These are phyloP conservation scores for Leptinotarsa peninsularis DNA, from an alignment of 2,888 invertebrate species.

Conservation along the genomic window DNA sequence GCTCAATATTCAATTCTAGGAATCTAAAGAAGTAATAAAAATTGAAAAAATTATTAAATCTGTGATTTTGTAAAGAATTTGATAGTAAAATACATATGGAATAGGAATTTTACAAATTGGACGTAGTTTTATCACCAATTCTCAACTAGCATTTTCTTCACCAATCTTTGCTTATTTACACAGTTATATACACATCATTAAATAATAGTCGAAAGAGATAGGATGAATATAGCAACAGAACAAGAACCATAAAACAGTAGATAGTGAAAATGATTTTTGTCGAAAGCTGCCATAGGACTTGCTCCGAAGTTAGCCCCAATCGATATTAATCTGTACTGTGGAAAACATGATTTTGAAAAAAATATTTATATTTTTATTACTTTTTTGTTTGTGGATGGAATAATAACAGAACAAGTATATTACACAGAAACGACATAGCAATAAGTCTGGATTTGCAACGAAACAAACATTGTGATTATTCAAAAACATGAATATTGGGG, in stretches of 20 bases:
- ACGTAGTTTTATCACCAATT: constrained; percentile 27
- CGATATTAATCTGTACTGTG: neutral
- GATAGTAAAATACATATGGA: constrained; percentile 3
- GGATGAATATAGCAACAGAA: constrained; percentile 25
- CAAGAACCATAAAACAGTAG: constrained; percentile 9
- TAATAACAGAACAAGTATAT: too few species aligned
- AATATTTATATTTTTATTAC: too few species aligned
- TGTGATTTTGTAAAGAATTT: neutral
- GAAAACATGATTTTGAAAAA: too few species aligned
- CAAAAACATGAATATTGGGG: neutral
- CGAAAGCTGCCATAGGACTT: constrained; percentile 21
- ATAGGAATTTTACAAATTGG: constrained; percentile 29
- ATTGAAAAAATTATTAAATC: neutral
- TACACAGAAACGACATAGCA: too few species aligned
- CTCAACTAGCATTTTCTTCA: constrained; percentile 19
- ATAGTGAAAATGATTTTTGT: constrained; percentile 13
- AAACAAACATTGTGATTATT: neutral
- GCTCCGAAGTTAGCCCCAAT: constrained; percentile 10
- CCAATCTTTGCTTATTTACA: constrained; percentile 43
- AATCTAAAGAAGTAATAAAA: too few species aligned
- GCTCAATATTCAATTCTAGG: too few species aligned
- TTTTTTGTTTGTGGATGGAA: too few species aligned
- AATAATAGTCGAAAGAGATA: constrained; percentile 26
- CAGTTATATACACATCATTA: constrained; percentile 44
- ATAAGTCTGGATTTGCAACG: too few species aligned